These are phyloP conservation scores for Ischnura elegans DNA, from an alignment of 2,888 invertebrate genomes.

Conservation along the genomic window DNA sequence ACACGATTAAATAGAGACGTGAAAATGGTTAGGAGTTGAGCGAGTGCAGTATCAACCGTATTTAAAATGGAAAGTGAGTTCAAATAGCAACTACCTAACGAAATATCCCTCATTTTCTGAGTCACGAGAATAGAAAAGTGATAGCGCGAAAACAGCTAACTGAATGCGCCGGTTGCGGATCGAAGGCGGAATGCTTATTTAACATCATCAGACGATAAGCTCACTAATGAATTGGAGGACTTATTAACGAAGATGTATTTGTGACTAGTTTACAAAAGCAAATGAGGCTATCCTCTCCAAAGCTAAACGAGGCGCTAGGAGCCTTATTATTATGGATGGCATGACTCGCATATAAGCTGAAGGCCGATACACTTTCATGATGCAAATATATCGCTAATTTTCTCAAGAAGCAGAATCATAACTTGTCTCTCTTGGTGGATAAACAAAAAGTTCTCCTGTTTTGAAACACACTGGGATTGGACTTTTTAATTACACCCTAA, in stretches of 20 bases:
- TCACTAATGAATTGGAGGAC: background rate
- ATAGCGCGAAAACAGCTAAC: background rate
- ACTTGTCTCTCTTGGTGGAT: no score
- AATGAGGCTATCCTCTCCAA: no score
- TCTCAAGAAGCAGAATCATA: no score
- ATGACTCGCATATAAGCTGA: no score
- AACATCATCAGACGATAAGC: background rate
- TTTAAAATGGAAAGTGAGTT: constrained; percentile 14
- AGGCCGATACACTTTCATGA: no score
- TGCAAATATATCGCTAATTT: no score
- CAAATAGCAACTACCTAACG: background rate
- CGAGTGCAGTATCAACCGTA: background rate
- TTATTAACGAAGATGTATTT: background rate
- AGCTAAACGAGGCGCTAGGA: no score
- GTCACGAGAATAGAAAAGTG: background rate
- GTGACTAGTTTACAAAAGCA: no score
- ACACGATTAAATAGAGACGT: background rate
- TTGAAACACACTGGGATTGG: no score
- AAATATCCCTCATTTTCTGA: background rate
- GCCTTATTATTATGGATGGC: no score
- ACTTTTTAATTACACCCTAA: no score
- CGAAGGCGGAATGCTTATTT: background rate
- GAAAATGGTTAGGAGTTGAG: background rate
- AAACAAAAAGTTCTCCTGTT: no score
- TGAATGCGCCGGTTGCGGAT: background rate